phyloP scores from a whole-genome alignment of 2,888 invertebrate genomes.

The Mythimna albipuncta region DNA sequence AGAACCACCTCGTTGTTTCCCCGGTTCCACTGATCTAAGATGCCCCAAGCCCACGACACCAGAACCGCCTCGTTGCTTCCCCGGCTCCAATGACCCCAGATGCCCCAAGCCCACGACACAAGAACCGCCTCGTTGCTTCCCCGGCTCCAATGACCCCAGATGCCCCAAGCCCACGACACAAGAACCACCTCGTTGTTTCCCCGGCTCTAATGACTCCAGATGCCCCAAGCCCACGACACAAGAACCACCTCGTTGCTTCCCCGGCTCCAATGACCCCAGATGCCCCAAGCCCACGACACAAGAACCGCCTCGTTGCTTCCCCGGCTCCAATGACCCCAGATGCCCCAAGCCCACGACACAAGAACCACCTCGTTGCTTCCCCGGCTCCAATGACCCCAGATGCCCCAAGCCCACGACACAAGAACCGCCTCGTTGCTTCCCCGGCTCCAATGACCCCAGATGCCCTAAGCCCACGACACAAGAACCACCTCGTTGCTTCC shows the following conservation, averaged over 20 bases:
- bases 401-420: conserved; percentile 72
- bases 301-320: conserved; percentile 68
- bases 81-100: conserved; percentile 22
- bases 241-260: conserved; percentile 15
- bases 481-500: conserved; percentile 49
- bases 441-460: too few species aligned
- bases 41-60: conserved; percentile 68
- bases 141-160: conserved; percentile 24
- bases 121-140: conserved; percentile 47
- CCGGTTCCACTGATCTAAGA: conserved; percentile 68
- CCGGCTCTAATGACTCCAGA: conserved; percentile 48
- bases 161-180: conserved; percentile 58
- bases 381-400: conserved; percentile 65
- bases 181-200: conserved; percentile 1
- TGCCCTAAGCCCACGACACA: conserved; percentile 53
- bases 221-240: conserved; percentile 57
- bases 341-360: conserved; percentile 69
- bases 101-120: conserved; percentile 58
- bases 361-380: conserved; percentile 68
- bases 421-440: conserved; percentile 63
- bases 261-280: conserved; percentile 50
- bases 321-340: conserved; percentile 64
- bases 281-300: conserved; percentile 64
- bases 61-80: conserved; percentile 46
- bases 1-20: conserved; percentile 54